Conservation (phyloP, 2,113 vertebrate species). For the Callospermophilus lateralis region DNA sequence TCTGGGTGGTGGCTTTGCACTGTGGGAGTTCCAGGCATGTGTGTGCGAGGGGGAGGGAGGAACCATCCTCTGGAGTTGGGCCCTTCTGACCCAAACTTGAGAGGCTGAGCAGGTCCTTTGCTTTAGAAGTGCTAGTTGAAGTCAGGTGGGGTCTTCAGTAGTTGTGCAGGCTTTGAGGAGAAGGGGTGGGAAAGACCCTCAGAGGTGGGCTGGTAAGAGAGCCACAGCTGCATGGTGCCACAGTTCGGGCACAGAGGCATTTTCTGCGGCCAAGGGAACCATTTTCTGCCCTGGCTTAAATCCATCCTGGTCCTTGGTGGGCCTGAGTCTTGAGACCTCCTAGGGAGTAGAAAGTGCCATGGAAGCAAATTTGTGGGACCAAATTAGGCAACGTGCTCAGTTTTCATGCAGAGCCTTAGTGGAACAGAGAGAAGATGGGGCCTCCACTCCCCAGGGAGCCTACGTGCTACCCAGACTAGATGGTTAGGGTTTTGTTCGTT, state of each 20-base stretch:
- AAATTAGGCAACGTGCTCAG: not conserved
- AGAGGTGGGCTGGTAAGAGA: not conserved
- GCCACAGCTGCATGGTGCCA: no score
- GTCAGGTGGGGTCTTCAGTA: not conserved
- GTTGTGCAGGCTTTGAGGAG: not conserved
- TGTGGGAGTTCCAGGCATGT: not conserved
- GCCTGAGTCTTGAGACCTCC: not conserved
- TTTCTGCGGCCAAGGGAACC: not conserved
- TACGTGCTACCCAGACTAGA: slow-evolving; percentile 35
- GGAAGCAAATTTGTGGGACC: not conserved
- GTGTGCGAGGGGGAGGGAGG: not conserved
- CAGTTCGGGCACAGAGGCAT: not conserved
- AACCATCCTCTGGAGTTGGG: not conserved
- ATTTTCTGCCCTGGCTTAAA: not conserved
- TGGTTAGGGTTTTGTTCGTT: slow-evolving; percentile 34
- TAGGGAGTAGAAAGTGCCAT: not conserved
- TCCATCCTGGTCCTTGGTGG: accelerated
- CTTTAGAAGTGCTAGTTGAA: not conserved
- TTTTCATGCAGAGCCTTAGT: not conserved
- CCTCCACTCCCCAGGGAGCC: not conserved
- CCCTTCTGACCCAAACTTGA: not conserved
- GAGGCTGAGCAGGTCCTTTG: not conserved
- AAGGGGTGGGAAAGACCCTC: not conserved
- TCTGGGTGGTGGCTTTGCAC: not conserved
- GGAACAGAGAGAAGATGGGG: not conserved